Conservation (phyloP, 2,797 vertebrate species). For the Cetoscarus ocellatus region DNA sequence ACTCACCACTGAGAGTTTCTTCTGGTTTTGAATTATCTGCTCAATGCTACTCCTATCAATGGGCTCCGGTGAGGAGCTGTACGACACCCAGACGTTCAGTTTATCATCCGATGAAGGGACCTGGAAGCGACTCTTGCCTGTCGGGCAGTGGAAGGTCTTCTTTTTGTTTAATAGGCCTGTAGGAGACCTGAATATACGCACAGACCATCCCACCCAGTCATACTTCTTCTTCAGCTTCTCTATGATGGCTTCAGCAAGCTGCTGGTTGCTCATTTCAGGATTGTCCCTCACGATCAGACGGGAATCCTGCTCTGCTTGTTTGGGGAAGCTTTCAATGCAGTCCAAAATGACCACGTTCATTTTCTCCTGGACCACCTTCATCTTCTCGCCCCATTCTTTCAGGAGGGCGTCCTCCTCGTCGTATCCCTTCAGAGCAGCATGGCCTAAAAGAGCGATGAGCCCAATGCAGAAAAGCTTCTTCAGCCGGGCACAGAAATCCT, state of each 20-base stretch:
- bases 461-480: slow-evolving; percentile 87
- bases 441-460: slow-evolving; percentile 83
- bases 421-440: slow-evolving; percentile 77
- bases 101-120: slow-evolving; percentile 71
- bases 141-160: slow-evolving; percentile 75
- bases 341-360: slow-evolving; percentile 81
- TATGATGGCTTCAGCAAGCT: slow-evolving; percentile 77
- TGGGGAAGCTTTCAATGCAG: slow-evolving; percentile 82
- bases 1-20: slow-evolving; percentile 63
- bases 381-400: slow-evolving; percentile 79
- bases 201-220: slow-evolving; percentile 86
- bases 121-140: slow-evolving; percentile 83
- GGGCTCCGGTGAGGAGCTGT: slow-evolving; percentile 82
- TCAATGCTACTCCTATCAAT: slow-evolving; percentile 73
- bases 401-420: slow-evolving; percentile 80
- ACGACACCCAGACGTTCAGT: slow-evolving; percentile 83
- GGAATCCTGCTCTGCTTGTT: slow-evolving; percentile 78
- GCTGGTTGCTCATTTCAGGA: slow-evolving; percentile 65
- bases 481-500: slow-evolving; percentile 83
- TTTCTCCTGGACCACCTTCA: slow-evolving; percentile 79
- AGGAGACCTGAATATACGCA: slow-evolving; percentile 78
- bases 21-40: slow-evolving; percentile 77
- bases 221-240: slow-evolving; percentile 81
- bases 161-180: slow-evolving; percentile 66
- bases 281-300: slow-evolving; percentile 76